A percentile compares a stretch with the other conserved stretches of the same genome.
Conservation (phyloP, 2,113 vertebrate species). For the Stegostoma tigrinum region DNA sequence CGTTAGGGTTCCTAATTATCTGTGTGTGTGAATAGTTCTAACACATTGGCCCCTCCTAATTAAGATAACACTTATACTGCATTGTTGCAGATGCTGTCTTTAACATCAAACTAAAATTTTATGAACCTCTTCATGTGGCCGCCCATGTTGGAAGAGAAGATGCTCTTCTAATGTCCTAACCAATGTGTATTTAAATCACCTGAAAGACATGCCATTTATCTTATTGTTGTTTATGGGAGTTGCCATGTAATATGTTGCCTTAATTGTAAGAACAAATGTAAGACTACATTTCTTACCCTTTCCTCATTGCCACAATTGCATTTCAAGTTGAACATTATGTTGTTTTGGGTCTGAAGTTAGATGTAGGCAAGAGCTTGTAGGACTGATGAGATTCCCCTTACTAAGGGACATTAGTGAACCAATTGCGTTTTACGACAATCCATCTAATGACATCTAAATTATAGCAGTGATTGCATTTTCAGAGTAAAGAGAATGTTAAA, state of each 20-base stretch:
- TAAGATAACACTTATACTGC: not conserved
- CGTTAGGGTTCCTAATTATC: not conserved
- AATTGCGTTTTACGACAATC: not conserved
- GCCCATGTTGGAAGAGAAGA: too few relatives aligned
- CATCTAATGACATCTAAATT: not conserved
- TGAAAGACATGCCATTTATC: not conserved
- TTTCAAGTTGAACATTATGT: not conserved
- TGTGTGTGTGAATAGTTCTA: not conserved
- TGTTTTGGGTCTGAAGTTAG: not conserved
- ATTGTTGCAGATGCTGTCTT: not conserved
- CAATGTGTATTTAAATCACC: not conserved
- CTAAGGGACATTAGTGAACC: not conserved
- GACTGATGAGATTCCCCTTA: not conserved
- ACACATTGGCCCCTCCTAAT: not conserved
- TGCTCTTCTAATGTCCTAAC: not conserved
- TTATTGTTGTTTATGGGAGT: not conserved
- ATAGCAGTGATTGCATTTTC: not conserved
- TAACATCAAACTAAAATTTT: not conserved
- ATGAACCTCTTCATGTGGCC: not conserved
- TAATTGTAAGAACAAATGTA: not conserved
- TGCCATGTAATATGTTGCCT: not conserved
- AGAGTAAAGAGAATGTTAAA: not conserved
- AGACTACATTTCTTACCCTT: not conserved
- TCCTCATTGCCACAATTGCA: not conserved
- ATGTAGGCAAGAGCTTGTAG: not conserved